Conservation (phyloP, 2,888 invertebrate genomes). For the Willowsia nigromaculata region DNA sequence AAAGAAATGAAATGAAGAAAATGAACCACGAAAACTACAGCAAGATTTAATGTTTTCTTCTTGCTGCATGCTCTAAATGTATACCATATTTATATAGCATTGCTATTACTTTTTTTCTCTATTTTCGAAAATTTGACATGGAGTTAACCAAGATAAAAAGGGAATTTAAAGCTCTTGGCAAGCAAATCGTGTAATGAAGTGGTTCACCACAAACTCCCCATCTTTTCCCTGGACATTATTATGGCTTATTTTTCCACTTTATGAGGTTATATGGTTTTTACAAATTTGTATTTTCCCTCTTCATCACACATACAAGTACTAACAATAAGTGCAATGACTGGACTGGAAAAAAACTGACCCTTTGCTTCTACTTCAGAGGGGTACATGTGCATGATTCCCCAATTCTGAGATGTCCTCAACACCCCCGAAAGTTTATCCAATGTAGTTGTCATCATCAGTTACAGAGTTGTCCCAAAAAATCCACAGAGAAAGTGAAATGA, state of each 20-base stretch:
- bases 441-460: constrained; percentile 25
- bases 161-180: constrained; percentile 66
- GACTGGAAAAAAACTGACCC: constrained; percentile 13
- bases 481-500: neutral
- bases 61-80: neutral
- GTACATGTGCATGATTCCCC: neutral
- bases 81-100: neutral
- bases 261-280: constrained; percentile 29
- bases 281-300: constrained; percentile 12
- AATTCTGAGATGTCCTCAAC: neutral
- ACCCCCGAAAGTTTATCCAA: neutral
- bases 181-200: constrained; percentile 63
- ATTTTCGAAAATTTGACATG: constrained; percentile 60
- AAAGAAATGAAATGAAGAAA: constrained; percentile 21
- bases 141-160: constrained; percentile 61
- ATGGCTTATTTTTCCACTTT: constrained; percentile 55
- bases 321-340: constrained; percentile 6
- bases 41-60: constrained; percentile 47
- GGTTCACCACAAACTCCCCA: constrained; percentile 64
- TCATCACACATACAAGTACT: neutral
- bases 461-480: constrained; percentile 9
- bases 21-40: constrained; percentile 18
- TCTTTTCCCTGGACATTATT: constrained; percentile 57
- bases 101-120: neutral
- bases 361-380: neutral